Evolutionary conservation across 2,888 invertebrate genomes (phyloP).

Genomic region (Drosophila siamana): DNA sequence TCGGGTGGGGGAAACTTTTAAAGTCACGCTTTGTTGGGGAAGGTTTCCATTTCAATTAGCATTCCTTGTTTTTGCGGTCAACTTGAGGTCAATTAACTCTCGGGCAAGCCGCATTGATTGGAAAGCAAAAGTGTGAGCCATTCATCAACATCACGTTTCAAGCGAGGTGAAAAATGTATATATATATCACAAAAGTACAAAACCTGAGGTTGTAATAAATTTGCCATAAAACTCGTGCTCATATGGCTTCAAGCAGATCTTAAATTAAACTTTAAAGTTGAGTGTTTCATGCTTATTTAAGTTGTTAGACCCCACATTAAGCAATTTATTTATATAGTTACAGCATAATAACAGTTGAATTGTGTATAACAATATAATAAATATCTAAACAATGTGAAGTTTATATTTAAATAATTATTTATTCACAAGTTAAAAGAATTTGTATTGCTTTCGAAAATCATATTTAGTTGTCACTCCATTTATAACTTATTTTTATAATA

Average conservation of each 20-base stretch:
- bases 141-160: constrained; percentile 58
- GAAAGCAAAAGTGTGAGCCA: constrained; percentile 71
- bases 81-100: constrained; percentile 67
- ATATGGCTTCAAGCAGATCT: neutral
- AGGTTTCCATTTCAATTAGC: constrained; percentile 69
- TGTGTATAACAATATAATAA: no score
- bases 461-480: constrained; percentile 33
- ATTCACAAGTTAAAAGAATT: neutral
- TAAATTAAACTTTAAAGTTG: neutral
- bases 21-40: constrained; percentile 42
- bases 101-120: constrained; percentile 48
- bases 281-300: neutral
- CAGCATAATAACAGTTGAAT: no score
- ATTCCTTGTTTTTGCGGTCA: constrained; percentile 61
- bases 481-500: constrained; percentile 4
- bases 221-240: constrained; percentile 12
- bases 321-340: neutral
- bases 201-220: constrained; percentile 29
- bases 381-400: neutral
- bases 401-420: constrained; percentile 8
- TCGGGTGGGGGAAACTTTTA: constrained; percentile 34
- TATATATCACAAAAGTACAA: neutral
- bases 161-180: constrained; percentile 22
- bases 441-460: neutral
- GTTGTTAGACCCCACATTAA: neutral